Evolutionary conservation across 2,797 vertebrate genomes (phyloP).

Genomic region (Aphelocoma californica): DNA sequence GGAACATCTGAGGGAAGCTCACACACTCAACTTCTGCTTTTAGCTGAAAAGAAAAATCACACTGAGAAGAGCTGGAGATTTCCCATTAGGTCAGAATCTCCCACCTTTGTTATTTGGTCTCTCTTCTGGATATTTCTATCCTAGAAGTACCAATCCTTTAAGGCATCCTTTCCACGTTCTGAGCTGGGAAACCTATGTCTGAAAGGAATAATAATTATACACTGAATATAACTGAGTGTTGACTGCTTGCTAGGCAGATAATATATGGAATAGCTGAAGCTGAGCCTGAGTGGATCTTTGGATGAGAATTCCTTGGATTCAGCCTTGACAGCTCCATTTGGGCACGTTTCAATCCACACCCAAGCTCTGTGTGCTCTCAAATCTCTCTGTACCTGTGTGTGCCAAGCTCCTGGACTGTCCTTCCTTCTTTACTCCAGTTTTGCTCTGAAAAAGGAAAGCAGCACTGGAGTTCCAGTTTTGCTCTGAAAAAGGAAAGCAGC

Average conservation of each 20-base stretch:
- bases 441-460: neutral
- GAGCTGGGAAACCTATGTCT: neutral
- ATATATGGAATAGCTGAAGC: neutral
- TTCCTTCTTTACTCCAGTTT: neutral
- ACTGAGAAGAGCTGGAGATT: neutral
- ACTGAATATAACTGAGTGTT: neutral
- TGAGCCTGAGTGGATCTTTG: neutral
- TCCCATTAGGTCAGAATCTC: neutral
- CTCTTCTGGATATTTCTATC: neutral
- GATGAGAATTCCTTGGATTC: neutral
- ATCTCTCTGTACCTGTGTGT: neutral
- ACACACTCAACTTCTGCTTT: neutral
- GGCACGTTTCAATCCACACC: neutral
- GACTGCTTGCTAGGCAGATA: neutral
- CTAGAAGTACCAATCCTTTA: neutral
- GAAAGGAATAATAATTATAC: neutral
- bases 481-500: neutral
- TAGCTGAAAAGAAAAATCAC: neutral
- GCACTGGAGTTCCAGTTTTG: neutral
- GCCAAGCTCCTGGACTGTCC: neutral
- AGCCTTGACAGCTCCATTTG: neutral
- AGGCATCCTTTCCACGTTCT: neutral
- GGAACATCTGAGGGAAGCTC: neutral
- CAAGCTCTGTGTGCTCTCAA: neutral
- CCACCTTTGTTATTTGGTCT: neutral